These are phyloP conservation scores for Tapirus terrestris DNA, from an alignment of 2,113 vertebrate genomes.

Conservation along the genomic window DNA sequence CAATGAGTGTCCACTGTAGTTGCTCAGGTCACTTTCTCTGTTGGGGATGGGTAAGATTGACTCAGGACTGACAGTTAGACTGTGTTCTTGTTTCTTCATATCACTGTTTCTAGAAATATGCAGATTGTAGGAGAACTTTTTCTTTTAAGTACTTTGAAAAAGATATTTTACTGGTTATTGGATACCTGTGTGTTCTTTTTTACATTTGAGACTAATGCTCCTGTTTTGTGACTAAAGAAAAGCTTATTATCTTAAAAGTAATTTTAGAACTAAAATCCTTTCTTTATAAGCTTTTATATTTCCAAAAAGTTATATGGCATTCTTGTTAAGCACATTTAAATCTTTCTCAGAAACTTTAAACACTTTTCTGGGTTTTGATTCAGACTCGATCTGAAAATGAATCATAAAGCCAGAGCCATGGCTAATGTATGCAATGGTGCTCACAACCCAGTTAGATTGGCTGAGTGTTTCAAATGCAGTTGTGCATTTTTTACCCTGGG, in stretches of 20 bases:
- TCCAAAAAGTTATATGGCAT: neutral
- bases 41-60: neutral
- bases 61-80: neutral
- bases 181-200: neutral
- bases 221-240: constrained; percentile 17
- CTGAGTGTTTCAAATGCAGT: constrained; percentile 52
- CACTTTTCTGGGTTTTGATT: constrained; percentile 57
- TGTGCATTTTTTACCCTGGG: constrained; percentile 66
- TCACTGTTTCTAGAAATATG: neutral
- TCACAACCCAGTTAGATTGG: constrained; percentile 68
- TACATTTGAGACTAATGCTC: neutral
- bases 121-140: constrained; percentile 6
- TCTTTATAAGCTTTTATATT: constrained; percentile 25
- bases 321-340: neutral
- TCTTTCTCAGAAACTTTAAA: constrained; percentile 18
- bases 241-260: constrained; percentile 21
- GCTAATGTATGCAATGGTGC: constrained; percentile 44
- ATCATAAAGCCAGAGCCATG: constrained; percentile 64
- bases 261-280: neutral
- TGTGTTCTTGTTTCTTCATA: neutral
- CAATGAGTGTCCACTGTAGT: neutral
- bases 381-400: constrained; percentile 50
- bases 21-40: neutral
- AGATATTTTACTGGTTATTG: constrained; percentile 39
- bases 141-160: constrained; percentile 12